Evolutionary conservation across 2,113 vertebrate genomes (phyloP), one percentile per base, ranked within the genome.

Genomic region (Cacatua alba): DNA sequence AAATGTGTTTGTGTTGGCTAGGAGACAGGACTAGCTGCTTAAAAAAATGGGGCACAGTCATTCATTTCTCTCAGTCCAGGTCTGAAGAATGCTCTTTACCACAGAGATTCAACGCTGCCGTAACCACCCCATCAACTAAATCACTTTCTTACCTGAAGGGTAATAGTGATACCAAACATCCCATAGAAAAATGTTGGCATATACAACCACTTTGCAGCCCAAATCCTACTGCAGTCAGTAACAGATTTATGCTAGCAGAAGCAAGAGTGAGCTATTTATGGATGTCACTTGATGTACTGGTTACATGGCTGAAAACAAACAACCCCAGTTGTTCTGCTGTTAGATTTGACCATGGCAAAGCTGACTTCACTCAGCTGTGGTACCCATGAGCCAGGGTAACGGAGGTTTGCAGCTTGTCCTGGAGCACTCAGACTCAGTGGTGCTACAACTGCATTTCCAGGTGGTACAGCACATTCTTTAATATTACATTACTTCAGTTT

Each of bases 1-100:
- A 92, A 95, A 92, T 57, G 70, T 92, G 89, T 96, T 93, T 95
- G 79, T 88, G 82, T 94, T 96, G 82, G 88, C 89, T 91, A 76
- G 83, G 80, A 93, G 37, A 77, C 41, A 77, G 76, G 63, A 84
- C 63, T 90, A 65, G 70, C 63, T 97, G 74, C 87, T 90, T 90
- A 28, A 77, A 92, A 31, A 94, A 92, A 48, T 31, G 46, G 87
- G 77, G 51, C 86, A 93, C 33, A 75, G 57, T 70, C 78, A 80
- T 85, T 89, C 78, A 31, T 28, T 85, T 82, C 29, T 82, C 28
- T 69, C 84, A 88, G 65, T 51, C 53, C 65, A 72, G 31, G n/a
- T 96, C 65, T 75, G 52, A 81, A 55, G 33, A 70, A 44, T 23
- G 24, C 35, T 93, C 28, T 25, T 74, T 33, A 70, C 37, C 19